These are phyloP conservation scores for Cremastinae sp. DNA, from an alignment of 2,888 invertebrate genomes.

Conservation along the genomic window DNA sequence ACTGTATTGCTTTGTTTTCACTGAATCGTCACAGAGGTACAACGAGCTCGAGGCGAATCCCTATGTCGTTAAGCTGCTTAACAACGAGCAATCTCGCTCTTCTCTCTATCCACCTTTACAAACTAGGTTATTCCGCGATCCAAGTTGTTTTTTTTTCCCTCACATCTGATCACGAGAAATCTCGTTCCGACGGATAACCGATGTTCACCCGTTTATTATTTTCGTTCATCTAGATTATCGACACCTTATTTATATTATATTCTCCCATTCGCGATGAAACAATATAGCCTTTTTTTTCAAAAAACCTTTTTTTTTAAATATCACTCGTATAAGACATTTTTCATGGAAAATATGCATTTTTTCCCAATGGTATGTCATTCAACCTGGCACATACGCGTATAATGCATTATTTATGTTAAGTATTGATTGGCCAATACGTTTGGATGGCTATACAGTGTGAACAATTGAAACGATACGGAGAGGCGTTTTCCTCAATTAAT, in stretches of 20 bases:
- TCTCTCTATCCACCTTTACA: constrained; percentile 5
- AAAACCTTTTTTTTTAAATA: no score
- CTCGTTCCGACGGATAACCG: no score
- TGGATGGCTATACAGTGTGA: constrained; percentile 18
- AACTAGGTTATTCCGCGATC: constrained; percentile 57
- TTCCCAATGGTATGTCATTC: no score
- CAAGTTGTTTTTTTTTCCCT: constrained; percentile 50
- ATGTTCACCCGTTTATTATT: no score
- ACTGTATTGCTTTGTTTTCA: constrained; percentile 35
- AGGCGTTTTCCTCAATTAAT: constrained; percentile 57
- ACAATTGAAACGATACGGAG: constrained; percentile 37
- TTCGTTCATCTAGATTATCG: no score
- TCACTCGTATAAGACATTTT: no score
- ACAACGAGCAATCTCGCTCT: constrained; percentile 26
- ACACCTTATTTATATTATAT: no score
- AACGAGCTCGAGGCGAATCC: constrained; percentile 42
- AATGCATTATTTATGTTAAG: not conserved
- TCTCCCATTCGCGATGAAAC: no score
- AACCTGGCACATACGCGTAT: not conserved
- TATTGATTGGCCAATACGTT: not conserved
- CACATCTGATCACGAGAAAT: constrained; percentile 17
- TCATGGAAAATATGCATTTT: no score
- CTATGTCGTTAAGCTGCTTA: constrained; percentile 54
- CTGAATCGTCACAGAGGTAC: constrained; percentile 50
- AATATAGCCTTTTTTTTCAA: no score